These are phyloP conservation scores for Falcaria lacertinaria DNA, from an alignment of 2,888 invertebrate species.

Conservation along the genomic window DNA sequence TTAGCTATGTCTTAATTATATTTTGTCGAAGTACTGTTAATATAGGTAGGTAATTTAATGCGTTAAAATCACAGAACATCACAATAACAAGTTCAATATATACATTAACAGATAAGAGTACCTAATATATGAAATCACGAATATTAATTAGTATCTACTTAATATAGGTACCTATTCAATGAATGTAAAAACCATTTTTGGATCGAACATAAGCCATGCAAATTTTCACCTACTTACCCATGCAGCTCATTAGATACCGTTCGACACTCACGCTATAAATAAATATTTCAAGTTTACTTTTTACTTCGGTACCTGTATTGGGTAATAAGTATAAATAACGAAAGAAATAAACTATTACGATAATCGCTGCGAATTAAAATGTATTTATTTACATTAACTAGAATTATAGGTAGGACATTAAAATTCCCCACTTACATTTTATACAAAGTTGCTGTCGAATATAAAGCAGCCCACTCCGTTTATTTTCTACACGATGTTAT, in stretches of 20 bases:
- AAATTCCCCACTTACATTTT: constrained; percentile 31
- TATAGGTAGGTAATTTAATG: too few species aligned
- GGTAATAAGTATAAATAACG: too few species aligned
- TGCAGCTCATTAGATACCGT: background rate
- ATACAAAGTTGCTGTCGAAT: constrained; percentile 7
- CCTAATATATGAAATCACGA: too few species aligned
- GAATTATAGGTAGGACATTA: background rate
- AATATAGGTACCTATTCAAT: too few species aligned
- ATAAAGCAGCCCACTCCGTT: constrained; percentile 13
- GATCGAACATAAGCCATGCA: background rate
- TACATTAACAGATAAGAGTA: too few species aligned
- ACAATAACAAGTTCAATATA: too few species aligned
- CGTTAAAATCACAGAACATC: too few species aligned
- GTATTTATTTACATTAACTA: background rate
- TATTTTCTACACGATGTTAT: constrained; percentile 31
- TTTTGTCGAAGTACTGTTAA: too few species aligned
- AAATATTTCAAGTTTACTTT: background rate
- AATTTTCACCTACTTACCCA: background rate
- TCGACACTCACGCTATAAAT: background rate
- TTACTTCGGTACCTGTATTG: background rate
- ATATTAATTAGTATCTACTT: too few species aligned
- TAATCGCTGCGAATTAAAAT: background rate
- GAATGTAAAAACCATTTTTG: background rate
- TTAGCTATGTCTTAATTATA: too few species aligned
- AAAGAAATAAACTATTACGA: too few species aligned